phyloP scores from a whole-genome alignment of 2,797 vertebrate genomes.

The Nannoperca obscura region DNA sequence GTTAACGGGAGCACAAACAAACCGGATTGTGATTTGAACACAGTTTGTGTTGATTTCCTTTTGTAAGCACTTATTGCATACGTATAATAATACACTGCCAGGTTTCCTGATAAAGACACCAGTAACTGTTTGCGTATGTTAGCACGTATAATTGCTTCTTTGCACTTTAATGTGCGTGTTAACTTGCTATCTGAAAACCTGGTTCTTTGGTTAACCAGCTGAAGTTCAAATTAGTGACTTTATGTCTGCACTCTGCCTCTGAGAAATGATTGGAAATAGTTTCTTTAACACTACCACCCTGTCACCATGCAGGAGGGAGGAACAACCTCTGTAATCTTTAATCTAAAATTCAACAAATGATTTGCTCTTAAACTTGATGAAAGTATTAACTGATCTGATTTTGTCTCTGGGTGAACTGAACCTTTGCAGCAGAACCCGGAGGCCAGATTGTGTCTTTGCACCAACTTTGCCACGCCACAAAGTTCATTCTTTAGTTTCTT shows the following conservation, averaged over 20 bases:
- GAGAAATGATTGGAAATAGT: background rate
- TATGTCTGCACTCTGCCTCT: background rate
- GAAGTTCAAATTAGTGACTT: background rate
- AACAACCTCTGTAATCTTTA: background rate
- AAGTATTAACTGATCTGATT: background rate
- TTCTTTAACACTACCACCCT: too few species aligned
- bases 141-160: background rate
- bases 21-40: background rate
- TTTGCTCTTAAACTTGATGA: background rate
- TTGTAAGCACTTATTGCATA: background rate
- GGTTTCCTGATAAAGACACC: background rate
- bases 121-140: background rate
- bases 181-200: background rate
- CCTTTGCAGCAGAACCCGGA: background rate
- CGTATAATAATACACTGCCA: background rate
- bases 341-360: background rate
- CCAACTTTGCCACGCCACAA: conserved; percentile 61
- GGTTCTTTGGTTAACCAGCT: conserved; percentile 20
- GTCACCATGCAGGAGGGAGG: background rate
- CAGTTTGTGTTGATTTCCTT: background rate
- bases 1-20: background rate
- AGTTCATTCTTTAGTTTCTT: conserved; percentile 56
- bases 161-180: background rate
- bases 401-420: conserved; percentile 4
- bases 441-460: conserved; percentile 8